phyloP scores from a whole-genome alignment of 2,888 invertebrate species.

The Ornithoptera alexandrae region DNA sequence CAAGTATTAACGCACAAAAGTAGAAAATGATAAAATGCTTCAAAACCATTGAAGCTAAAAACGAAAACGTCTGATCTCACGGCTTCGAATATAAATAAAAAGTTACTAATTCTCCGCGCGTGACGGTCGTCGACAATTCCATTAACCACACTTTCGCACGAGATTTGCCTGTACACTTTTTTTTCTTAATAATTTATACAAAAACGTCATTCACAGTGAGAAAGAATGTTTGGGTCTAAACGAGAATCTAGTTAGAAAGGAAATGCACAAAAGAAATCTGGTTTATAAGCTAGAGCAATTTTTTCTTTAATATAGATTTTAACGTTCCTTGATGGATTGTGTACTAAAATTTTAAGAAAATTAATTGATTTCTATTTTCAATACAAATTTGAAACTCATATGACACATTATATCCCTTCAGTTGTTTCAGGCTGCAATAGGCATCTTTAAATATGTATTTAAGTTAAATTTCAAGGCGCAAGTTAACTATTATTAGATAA shows the following conservation, averaged over 20 bases:
- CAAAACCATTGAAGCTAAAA: constrained; percentile 6
- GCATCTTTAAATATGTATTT: too few relatives aligned
- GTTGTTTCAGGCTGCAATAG: too few relatives aligned
- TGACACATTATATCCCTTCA: too few relatives aligned
- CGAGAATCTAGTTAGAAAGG: neutral
- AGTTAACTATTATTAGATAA: too few relatives aligned
- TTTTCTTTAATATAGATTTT: too few relatives aligned
- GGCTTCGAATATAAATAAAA: constrained; percentile 21
- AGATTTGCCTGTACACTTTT: constrained; percentile 7
- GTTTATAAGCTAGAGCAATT: neutral
- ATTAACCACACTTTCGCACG: constrained; percentile 27
- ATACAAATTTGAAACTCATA: too few relatives aligned
- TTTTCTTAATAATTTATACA: constrained; percentile 9
- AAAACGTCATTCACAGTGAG: neutral
- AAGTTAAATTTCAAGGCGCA: too few relatives aligned
- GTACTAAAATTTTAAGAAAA: too few relatives aligned
- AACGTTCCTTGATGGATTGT: too few relatives aligned
- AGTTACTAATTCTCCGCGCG: constrained; percentile 15
- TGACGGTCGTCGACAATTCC: constrained; percentile 17
- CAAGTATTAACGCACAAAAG: neutral
- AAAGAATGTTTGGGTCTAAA: neutral
- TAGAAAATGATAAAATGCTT: neutral
- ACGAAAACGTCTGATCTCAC: constrained; percentile 13
- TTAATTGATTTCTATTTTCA: too few relatives aligned
- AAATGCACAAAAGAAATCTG: neutral